Evolutionary conservation across 2,797 vertebrate genomes (phyloP).

Genomic region (Hemitrygon akajei): DNA sequence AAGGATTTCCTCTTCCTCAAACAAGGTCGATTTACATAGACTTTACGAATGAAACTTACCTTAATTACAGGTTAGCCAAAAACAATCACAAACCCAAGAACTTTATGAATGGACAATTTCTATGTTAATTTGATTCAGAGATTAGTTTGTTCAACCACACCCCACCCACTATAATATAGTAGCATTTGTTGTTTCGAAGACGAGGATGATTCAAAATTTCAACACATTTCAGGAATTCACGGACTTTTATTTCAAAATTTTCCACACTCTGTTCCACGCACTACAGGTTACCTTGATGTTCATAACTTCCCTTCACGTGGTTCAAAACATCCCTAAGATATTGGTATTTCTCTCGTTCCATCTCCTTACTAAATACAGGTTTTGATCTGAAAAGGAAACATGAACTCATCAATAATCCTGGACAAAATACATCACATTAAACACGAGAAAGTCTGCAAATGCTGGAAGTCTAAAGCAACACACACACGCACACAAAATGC

Average conservation of each 20-base stretch:
- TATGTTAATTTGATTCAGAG: background rate
- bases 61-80: background rate
- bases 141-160: too few relatives aligned
- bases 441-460: too few relatives aligned
- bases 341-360: background rate
- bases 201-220: background rate
- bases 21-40: background rate
- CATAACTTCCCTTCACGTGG: background rate
- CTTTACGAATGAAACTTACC: background rate
- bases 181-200: background rate
- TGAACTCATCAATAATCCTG: background rate
- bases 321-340: background rate
- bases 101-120: background rate
- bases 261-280: background rate
- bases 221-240: background rate
- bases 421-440: background rate
- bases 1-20: background rate
- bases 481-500: too few relatives aligned
- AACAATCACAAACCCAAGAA: background rate
- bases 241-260: background rate
- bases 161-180: too few relatives aligned
- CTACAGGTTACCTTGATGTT: background rate
- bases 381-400: background rate
- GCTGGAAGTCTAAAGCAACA: too few relatives aligned
- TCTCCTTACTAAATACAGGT: background rate